These are phyloP conservation scores for Drosophila mimica DNA, from an alignment of 2,888 invertebrate genomes.

Conservation along the genomic window DNA sequence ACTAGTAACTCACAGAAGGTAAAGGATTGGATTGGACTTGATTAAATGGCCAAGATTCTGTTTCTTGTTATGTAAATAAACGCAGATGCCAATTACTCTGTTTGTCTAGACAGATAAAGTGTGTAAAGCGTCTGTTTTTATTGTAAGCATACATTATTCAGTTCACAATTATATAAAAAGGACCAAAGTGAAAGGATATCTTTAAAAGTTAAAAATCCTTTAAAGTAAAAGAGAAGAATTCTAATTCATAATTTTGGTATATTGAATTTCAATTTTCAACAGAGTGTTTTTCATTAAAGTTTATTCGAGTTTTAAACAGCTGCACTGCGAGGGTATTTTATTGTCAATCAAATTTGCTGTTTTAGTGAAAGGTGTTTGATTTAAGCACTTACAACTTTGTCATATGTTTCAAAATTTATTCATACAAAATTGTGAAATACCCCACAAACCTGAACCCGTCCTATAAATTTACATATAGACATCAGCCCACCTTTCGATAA, in stretches of 20 bases:
- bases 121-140: neutral
- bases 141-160: neutral
- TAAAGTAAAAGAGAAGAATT: neutral
- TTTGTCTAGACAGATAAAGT: slow-evolving; percentile 1
- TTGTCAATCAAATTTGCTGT: neutral
- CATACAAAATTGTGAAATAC: slow-evolving; percentile 10
- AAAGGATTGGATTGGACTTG: neutral
- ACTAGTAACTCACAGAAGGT: neutral
- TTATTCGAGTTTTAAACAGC: neutral
- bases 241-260: neutral
- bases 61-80: neutral
- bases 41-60: neutral
- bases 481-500: slow-evolving; percentile 49
- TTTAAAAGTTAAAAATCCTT: neutral
- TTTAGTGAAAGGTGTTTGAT: slow-evolving; percentile 4
- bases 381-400: slow-evolving; percentile 6
- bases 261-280: neutral
- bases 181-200: neutral
- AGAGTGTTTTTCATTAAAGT: neutral
- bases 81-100: neutral
- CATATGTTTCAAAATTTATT: slow-evolving; percentile 24
- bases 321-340: neutral
- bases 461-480: slow-evolving; percentile 16
- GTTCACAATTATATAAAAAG: neutral
- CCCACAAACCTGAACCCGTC: slow-evolving; percentile 12